A percentile compares a stretch with the other conserved stretches of the same genome.
Evolutionary conservation across 2,888 invertebrate species (phyloP).

Genomic region (Oegoconia quadripuncta): DNA sequence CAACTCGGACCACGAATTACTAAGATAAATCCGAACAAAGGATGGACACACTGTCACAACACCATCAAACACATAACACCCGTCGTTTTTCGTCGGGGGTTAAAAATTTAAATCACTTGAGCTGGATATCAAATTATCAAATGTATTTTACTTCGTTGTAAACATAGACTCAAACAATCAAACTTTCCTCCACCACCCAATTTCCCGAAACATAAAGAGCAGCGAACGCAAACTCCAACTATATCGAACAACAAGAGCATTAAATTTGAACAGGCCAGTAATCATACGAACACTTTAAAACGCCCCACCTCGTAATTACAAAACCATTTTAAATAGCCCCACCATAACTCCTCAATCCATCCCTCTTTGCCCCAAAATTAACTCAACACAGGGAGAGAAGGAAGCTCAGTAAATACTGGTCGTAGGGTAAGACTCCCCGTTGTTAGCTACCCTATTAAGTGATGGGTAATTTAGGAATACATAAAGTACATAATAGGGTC

Average conservation of each 20-base stretch:
- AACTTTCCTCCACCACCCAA: constrained; percentile 1
- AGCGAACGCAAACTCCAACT: constrained; percentile 35
- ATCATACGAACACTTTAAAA: constrained; percentile 73
- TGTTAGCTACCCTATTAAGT: constrained; percentile 68
- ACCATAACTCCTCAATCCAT: constrained; percentile 17
- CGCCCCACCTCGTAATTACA: constrained; percentile 52
- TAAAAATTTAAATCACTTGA: too few relatives aligned
- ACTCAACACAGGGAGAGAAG: constrained; percentile 20
- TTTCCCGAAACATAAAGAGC: constrained; percentile 30
- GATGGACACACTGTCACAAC: too few relatives aligned
- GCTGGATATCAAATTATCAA: too few relatives aligned
- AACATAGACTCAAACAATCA: neutral
- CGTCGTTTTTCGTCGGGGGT: too few relatives aligned
- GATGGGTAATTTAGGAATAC: constrained; percentile 78
- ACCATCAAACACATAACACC: too few relatives aligned
- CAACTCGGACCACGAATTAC: too few relatives aligned
- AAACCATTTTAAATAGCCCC: constrained; percentile 38
- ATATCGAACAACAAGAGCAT: constrained; percentile 47
- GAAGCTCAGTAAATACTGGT: constrained; percentile 26
- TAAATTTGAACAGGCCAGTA: constrained; percentile 72
- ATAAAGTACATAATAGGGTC: constrained; percentile 78
- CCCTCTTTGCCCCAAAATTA: constrained; percentile 16
- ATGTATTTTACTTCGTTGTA: too few relatives aligned
- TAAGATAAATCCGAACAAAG: too few relatives aligned
- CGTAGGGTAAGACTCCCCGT: constrained; percentile 54